Conservation (phyloP, 2,797 vertebrate species). For the Cyclura pinguis region DNA sequence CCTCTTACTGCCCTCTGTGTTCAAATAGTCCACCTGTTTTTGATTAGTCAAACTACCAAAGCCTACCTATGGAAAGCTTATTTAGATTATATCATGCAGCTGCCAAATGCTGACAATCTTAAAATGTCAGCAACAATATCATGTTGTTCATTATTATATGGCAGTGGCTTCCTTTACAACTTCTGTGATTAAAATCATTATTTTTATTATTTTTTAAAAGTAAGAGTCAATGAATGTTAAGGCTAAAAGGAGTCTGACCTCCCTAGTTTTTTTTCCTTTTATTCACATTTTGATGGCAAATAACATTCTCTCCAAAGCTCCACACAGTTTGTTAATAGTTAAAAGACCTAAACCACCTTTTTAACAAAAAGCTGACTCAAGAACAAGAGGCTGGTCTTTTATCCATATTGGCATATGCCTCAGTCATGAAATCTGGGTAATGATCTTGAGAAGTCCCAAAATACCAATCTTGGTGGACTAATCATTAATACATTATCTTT, state of each 20-base stretch:
- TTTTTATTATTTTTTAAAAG: no score
- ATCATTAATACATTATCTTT: neutral
- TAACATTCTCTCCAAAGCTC: neutral
- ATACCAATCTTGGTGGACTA: neutral
- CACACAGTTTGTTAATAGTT: neutral
- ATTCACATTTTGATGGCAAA: neutral
- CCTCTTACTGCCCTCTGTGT: constrained; percentile 70
- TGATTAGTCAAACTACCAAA: constrained; percentile 71
- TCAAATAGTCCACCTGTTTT: constrained; percentile 77
- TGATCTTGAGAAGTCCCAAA: neutral
- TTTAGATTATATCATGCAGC: constrained; percentile 49
- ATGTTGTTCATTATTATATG: constrained; percentile 45
- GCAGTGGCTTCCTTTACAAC: constrained; percentile 28
- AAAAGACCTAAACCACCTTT: neutral
- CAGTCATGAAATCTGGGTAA: neutral
- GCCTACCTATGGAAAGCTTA: constrained; percentile 49
- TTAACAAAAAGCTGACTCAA: neutral
- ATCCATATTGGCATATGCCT: neutral
- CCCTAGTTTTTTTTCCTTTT: neutral
- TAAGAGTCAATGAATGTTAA: neutral
- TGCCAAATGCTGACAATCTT: constrained; percentile 41
- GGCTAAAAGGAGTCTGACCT: neutral
- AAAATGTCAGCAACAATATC: constrained; percentile 25
- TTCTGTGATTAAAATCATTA: constrained; percentile 18
- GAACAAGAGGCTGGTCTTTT: neutral